Evolutionary conservation across 2,113 vertebrate species (phyloP).

Genomic region (Gallinago jamesoni): DNA sequence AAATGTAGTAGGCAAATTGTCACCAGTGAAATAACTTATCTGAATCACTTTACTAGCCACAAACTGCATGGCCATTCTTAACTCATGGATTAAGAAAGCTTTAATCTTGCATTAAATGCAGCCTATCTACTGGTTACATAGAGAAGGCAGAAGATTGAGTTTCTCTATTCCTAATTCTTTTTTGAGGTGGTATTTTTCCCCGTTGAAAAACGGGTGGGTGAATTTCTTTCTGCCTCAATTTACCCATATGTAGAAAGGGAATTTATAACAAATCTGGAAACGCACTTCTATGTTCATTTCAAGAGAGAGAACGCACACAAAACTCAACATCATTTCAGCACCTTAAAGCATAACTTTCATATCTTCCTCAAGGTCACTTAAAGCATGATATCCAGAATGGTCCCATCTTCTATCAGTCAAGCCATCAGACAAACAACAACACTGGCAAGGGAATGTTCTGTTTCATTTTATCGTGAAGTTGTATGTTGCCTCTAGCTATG

Average conservation of each 20-base stretch:
- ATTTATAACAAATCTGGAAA: neutral
- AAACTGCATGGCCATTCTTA: neutral
- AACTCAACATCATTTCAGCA: neutral
- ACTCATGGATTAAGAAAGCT: neutral
- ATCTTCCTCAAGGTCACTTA: neutral
- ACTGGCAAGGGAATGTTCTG: neutral
- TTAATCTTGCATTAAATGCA: neutral
- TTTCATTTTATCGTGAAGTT: neutral
- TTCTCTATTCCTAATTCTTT: neutral
- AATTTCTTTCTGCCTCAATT: neutral
- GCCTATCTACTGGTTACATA: neutral
- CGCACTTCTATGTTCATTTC: neutral
- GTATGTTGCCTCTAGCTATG: neutral
- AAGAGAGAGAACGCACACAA: neutral
- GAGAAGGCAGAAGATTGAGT: neutral
- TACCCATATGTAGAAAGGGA: neutral
- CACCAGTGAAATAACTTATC: neutral
- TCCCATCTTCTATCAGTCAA: neutral
- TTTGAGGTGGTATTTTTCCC: accelerated
- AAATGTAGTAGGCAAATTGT: neutral
- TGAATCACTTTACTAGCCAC: neutral
- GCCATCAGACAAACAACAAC: neutral
- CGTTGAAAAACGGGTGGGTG: neutral
- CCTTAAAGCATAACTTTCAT: neutral
- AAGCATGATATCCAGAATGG: neutral